Evolutionary conservation across 2,113 vertebrate species (phyloP).

Genomic region (Cygnus atratus): DNA sequence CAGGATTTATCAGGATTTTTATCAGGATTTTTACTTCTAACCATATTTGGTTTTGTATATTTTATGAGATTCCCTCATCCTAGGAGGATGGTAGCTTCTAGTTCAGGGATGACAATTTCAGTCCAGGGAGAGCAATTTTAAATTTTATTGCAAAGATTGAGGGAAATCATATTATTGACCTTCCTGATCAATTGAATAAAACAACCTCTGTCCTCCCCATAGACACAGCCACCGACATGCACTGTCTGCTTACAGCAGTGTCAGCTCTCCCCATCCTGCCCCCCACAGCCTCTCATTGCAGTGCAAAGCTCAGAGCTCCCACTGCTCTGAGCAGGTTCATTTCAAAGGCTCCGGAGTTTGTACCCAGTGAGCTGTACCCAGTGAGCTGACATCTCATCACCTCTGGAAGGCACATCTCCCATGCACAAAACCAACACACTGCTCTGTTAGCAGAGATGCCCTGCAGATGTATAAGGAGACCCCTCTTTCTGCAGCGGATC

Average conservation of each 20-base stretch:
- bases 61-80: neutral
- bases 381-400: neutral
- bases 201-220: neutral
- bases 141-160: neutral
- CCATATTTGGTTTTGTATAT: neutral
- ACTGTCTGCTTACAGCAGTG: accelerated
- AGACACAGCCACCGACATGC: neutral
- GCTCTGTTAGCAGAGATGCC: neutral
- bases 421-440: neutral
- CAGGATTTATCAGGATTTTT: neutral
- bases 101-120: neutral
- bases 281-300: neutral
- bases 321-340: accelerated
- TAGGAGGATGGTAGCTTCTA: neutral
- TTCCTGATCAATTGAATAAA: accelerated
- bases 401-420: neutral
- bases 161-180: neutral
- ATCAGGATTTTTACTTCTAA: neutral
- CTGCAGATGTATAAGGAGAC: neutral
- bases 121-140: neutral
- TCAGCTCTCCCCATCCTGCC: neutral
- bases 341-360: neutral
- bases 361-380: neutral
- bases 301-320: neutral
- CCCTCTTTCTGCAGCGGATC: neutral